phyloP scores from a whole-genome alignment of 2,797 vertebrate genomes.

The Sebastes umbrosus region DNA sequence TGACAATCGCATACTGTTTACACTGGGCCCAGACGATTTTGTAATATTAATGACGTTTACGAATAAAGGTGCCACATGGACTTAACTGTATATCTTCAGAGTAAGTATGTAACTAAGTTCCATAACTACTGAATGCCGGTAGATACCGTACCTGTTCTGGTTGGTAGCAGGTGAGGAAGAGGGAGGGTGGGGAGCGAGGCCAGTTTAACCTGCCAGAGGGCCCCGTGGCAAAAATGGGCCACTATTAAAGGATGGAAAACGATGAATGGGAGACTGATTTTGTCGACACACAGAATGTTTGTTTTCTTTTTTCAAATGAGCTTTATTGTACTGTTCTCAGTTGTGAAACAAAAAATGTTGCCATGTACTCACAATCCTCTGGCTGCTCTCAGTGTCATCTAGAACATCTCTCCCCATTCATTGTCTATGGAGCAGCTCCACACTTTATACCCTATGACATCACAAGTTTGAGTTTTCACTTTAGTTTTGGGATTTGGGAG shows the following conservation, averaged over 20 bases:
- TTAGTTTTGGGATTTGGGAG: too few species aligned
- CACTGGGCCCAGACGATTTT: not conserved
- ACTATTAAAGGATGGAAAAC: not conserved
- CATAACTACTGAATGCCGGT: not conserved
- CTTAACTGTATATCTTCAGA: not conserved
- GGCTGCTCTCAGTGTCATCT: too few species aligned
- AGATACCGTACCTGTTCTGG: not conserved
- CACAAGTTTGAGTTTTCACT: too few species aligned
- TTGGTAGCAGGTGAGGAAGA: not conserved
- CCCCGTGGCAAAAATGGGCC: not conserved
- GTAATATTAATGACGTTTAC: not conserved
- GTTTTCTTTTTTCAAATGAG: not conserved
- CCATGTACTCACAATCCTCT: too few species aligned
- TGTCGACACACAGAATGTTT: not conserved
- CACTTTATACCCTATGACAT: too few species aligned
- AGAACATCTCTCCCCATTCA: too few species aligned
- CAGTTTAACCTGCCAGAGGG: not conserved
- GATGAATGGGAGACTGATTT: not conserved
- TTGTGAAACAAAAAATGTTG: not conserved
- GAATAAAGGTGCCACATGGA: not conserved
- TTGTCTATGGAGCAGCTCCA: too few species aligned
- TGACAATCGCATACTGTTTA: constrained; percentile 22
- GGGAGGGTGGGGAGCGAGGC: not conserved
- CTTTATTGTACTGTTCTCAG: too few species aligned
- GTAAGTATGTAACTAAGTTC: not conserved